Evolutionary conservation across 2,888 invertebrate genomes (phyloP), one percentile per base, ranked within the genome.

Genomic region (Diaphora mendica): DNA sequence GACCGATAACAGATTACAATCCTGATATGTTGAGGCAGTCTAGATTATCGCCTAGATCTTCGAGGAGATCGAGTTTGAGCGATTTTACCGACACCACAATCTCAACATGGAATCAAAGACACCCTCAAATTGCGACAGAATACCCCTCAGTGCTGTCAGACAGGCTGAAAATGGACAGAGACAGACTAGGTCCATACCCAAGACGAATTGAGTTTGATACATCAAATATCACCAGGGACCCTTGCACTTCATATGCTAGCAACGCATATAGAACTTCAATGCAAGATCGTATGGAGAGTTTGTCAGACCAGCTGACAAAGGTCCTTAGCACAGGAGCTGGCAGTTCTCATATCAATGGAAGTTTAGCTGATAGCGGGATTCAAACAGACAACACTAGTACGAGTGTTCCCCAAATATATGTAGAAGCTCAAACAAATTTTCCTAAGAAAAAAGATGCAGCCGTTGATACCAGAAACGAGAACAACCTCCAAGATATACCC

Each of bases 1-100:
- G 93, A 85, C 91, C 94, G 74, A 95, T 95, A 75, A 92, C 89
- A 90, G 95, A 95, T 90, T 95, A 94, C 91, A 95, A 95, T 75
- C 95, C 95, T 71, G 95, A 95, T 62, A 83, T 88, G 78, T 86
- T 95, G 85, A 91, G 90, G 85, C 91, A 86, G 80, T 90, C 92
- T 71, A 89, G 89, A 87, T 79, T 93, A 80, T 95, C 95, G 79
- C 95, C 95, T 85, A 93, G 94, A 77, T 95, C 95, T 86, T 95
- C 94, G 0, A 71, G 94, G 70, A 91, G 95, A 89, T 95, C 95
- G 84, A 95, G 95, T 79, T 85, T 94, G 89, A 95, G 95, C 88
- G 95, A 95, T 87, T 96, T 96, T 82, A 96, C 96, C 71, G 96
- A 96, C 83, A 96, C 95, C 2, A 95, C 95, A 0, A 95, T 95